These are phyloP conservation scores for Teleiodes luculella DNA, from an alignment of 2,888 invertebrate genomes.

Conservation along the genomic window DNA sequence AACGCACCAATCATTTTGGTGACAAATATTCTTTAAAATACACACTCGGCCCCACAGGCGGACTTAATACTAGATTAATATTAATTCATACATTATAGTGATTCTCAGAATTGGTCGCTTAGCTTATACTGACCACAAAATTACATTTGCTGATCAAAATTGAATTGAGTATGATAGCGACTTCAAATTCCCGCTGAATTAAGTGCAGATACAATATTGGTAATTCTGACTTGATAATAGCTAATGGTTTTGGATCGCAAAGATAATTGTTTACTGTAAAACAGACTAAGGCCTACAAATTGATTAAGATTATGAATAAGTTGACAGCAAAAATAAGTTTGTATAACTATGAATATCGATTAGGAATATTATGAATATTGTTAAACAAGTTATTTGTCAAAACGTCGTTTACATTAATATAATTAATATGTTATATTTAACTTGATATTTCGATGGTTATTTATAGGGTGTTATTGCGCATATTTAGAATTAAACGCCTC, in stretches of 20 bases:
- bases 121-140: slow-evolving; percentile 30
- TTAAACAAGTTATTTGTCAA: slow-evolving; percentile 14
- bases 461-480: neutral
- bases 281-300: too few species aligned
- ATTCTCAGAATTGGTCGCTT: slow-evolving; percentile 52
- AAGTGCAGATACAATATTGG: too few species aligned
- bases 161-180: too few species aligned
- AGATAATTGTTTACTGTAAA: too few species aligned
- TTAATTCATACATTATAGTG: slow-evolving; percentile 52
- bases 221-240: too few species aligned
- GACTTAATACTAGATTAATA: slow-evolving; percentile 62
- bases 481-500: neutral
- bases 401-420: neutral
- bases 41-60: slow-evolving; percentile 56
- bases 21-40: slow-evolving; percentile 67
- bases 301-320: too few species aligned
- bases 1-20: slow-evolving; percentile 44
- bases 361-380: slow-evolving; percentile 1
- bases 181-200: too few species aligned
- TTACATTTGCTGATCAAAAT: slow-evolving; percentile 16
- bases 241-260: too few species aligned
- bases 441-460: neutral
- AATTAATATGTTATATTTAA: neutral
- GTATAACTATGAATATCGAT: neutral
- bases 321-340: neutral